Percentiles rank a stretch among this genome's conserved stretches.
Evolutionary conservation across 2,797 vertebrate genomes (phyloP).

Genomic region (Distichodus sexfasciatus): DNA sequence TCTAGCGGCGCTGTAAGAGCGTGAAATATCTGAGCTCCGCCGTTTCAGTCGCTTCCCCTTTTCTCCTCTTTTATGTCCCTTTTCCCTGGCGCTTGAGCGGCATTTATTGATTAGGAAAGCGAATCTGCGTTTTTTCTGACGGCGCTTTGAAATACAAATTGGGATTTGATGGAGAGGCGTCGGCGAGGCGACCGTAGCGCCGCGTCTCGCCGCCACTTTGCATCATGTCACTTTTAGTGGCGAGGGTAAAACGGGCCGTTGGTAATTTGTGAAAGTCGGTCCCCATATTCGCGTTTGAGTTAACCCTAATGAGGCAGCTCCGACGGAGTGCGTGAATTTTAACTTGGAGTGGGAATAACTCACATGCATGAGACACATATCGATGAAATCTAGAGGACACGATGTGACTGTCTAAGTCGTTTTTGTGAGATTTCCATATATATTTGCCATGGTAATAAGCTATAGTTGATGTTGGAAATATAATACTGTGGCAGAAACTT

Average conservation of each 20-base stretch:
- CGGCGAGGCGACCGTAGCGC: constrained; percentile 53
- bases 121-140: constrained; percentile 79
- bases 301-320: too few species aligned
- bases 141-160: constrained; percentile 79
- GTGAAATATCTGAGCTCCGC: constrained; percentile 74
- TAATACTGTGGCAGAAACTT: too few species aligned
- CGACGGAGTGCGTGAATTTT: too few species aligned
- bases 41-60: constrained; percentile 55
- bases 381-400: too few species aligned
- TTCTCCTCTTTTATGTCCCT: constrained; percentile 52
- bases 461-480: too few species aligned
- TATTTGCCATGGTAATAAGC: too few species aligned
- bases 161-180: constrained; percentile 69
- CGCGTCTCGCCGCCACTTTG: constrained; percentile 35
- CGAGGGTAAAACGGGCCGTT: constrained; percentile 30
- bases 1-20: constrained; percentile 74
- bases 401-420: too few species aligned
- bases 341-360: too few species aligned
- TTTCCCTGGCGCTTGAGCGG: constrained; percentile 58
- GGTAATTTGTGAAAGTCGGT: constrained; percentile 19
- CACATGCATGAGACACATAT: too few species aligned
- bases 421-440: too few species aligned
- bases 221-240: constrained; percentile 16
- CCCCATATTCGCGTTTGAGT: too few species aligned
- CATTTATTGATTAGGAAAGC: constrained; percentile 77